phyloP scores from a whole-genome alignment of 2,113 vertebrate genomes.

The Pogonocichla stellata region DNA sequence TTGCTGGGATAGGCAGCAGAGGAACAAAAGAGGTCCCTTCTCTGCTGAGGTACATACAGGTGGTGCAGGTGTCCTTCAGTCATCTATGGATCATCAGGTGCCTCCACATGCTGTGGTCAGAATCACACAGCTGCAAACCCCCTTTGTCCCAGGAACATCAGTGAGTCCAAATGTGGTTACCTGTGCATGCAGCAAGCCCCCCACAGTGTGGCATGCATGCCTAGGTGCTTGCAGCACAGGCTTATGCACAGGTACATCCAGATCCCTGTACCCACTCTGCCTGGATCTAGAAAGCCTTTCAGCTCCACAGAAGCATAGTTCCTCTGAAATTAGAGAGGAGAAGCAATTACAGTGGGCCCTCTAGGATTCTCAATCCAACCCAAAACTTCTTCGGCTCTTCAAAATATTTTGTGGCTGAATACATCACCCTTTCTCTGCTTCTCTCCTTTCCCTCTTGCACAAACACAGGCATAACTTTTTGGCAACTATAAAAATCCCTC shows the following conservation, averaged over 20 bases:
- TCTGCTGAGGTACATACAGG: not conserved
- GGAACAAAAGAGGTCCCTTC: not conserved
- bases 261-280: not conserved
- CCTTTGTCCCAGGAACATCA: not conserved
- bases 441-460: not conserved
- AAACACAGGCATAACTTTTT: not conserved
- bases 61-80: not conserved
- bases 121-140: not conserved
- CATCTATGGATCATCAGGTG: accelerated
- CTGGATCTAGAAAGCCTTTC: not conserved
- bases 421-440: not conserved
- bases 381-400: not conserved
- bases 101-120: accelerated
- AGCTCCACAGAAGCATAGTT: not conserved
- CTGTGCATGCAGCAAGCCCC: not conserved
- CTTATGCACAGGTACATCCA: accelerated
- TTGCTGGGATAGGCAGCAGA: not conserved
- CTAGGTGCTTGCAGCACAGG: not conserved
- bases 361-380: not conserved
- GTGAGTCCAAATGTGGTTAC: not conserved
- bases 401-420: not conserved
- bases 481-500: not conserved
- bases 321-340: not conserved
- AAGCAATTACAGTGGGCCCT: not conserved
- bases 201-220: too few relatives aligned